Evolutionary conservation across 2,797 vertebrate species (phyloP).

Genomic region (Xenopus petersii): DNA sequence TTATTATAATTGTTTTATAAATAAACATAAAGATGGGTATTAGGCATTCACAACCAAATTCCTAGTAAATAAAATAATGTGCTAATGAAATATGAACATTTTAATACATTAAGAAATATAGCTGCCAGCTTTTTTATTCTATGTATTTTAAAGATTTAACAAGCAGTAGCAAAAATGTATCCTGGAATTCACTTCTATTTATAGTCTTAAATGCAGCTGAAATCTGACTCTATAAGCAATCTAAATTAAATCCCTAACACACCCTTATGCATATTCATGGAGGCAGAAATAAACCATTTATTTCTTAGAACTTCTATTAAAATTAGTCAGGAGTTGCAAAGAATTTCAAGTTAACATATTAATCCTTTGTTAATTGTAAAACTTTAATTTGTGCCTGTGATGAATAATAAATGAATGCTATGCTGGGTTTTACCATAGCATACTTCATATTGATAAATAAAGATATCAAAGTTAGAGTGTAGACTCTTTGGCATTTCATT

Average conservation of each 20-base stretch:
- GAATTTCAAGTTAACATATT: slow-evolving; percentile 31
- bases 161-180: slow-evolving; percentile 20
- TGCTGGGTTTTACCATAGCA: slow-evolving; percentile 1
- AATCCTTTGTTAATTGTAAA: slow-evolving; percentile 32
- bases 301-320: slow-evolving; percentile 4
- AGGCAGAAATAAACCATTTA: slow-evolving; percentile 9
- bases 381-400: slow-evolving; percentile 11
- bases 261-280: slow-evolving; percentile 33
- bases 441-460: not conserved
- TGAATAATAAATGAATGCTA: not conserved
- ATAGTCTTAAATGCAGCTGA: slow-evolving; percentile 7
- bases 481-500: too few species aligned
- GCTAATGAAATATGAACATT: slow-evolving; percentile 18
- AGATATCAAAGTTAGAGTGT: too few species aligned
- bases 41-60: slow-evolving; percentile 9
- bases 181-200: not conserved
- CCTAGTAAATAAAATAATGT: slow-evolving; percentile 7
- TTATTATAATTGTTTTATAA: too few species aligned
- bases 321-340: slow-evolving; percentile 29
- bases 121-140: slow-evolving; percentile 6
- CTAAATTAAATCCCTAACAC: slow-evolving; percentile 4
- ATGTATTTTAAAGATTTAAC: slow-evolving; percentile 6
- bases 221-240: slow-evolving; percentile 5
- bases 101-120: not conserved
- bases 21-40: too few species aligned